Evolutionary conservation across 2,113 vertebrate species (phyloP), one percentile per base, ranked within the genome.

Genomic region (Danio rerio): DNA sequence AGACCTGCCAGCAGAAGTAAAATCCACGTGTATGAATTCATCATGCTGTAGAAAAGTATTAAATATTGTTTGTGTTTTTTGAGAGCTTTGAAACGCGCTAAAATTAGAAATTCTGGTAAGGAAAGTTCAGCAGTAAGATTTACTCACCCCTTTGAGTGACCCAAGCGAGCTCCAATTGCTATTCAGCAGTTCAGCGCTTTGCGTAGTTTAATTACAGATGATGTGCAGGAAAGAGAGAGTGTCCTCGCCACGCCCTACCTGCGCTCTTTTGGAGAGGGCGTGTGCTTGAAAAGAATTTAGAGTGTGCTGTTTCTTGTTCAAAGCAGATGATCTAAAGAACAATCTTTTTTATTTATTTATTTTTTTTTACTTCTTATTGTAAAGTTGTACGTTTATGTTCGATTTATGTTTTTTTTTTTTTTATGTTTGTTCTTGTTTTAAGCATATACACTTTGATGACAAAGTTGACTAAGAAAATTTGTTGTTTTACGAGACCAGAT

Each of bases 11-110:
- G 49, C 20, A 92, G 53, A 0, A 81, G 20, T 73, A 80, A 7
- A 16, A 84, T 86, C 88, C 91, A 78, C 49, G 89, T 9, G 16
- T n/a, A 74, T 10, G 79, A 82, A 85, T 78, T 84, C 92, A 93
- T 93, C 21, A 9, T 81, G 80, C 6, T 72, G 5, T 13, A n/a
- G 40, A 43, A 49, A 21, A 20, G 2, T 52, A 5, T 52, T 52
- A 7, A 5, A 52, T 9, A 52, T 5, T 3, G 2, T 52, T 52
- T 7, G 49, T 52, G 11, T 7, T 7, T 10, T 15, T 13, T 52
- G 18, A 3, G 13, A 71, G 43, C 7, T 10, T 20, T 3, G 7
- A 47, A 45, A 2, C 10, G 6, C 9, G 7, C 15, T 45, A 15
- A 2, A 50, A 15, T 11, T 12, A 52, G 6, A 7, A 5, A 40